These are phyloP conservation scores for Hyphantria cunea DNA, from an alignment of 1,140 invertebrate species.

Conservation along the genomic window DNA sequence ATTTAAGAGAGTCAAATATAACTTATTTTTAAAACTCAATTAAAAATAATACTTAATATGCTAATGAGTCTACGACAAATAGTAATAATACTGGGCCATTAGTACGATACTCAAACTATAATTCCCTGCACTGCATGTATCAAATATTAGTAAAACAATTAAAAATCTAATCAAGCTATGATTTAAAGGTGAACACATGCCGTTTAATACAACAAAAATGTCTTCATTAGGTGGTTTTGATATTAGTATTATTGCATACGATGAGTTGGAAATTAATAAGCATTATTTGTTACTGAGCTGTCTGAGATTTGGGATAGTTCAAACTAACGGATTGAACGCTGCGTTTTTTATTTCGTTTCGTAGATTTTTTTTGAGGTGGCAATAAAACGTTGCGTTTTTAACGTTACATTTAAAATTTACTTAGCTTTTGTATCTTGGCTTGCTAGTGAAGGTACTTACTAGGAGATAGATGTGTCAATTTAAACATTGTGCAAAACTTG, in stretches of 20 bases:
- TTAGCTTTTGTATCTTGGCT: too few relatives aligned
- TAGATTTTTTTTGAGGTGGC: too few relatives aligned
- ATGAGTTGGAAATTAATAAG: constrained; percentile 18
- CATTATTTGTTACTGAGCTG: constrained; percentile 7
- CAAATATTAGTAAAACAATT: constrained; percentile 27
- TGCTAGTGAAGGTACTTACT: too few relatives aligned
- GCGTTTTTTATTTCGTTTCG: not conserved
- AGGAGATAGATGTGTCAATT: too few relatives aligned
- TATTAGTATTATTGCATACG: constrained; percentile 18
- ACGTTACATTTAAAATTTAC: too few relatives aligned
- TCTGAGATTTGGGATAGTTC: not conserved
- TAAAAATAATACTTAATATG: not conserved
- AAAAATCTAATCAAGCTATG: constrained; percentile 12
- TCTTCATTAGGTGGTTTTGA: constrained; percentile 26
- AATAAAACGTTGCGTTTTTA: too few relatives aligned
- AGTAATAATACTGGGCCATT: not conserved
- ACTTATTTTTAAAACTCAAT: too few relatives aligned
- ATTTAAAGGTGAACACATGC: constrained; percentile 22
- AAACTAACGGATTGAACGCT: constrained; percentile 4
- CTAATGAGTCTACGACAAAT: not conserved
- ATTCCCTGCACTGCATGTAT: not conserved
- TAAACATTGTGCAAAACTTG: too few relatives aligned
- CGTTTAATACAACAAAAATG: constrained; percentile 24
- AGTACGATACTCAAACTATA: not conserved
- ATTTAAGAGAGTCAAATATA: too few relatives aligned